Conservation (phyloP, 2,888 invertebrate genomes). For the Apocheima hispidaria region DNA sequence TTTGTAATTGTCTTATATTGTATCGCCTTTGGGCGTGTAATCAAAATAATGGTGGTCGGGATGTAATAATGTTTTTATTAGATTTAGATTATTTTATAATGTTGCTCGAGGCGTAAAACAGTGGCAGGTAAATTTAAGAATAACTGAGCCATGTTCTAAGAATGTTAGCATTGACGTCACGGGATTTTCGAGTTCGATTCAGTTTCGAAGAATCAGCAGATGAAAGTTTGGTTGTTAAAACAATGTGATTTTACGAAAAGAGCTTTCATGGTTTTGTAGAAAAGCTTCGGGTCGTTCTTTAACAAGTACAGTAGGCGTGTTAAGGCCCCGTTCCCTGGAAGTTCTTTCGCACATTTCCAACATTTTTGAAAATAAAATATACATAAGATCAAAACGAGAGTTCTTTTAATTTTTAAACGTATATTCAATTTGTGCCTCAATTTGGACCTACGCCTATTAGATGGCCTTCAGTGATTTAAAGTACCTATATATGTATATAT, state of each 20-base stretch:
- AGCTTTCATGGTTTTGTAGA: conserved; percentile 47
- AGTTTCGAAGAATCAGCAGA: conserved; percentile 64
- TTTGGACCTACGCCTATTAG: no score
- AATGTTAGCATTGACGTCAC: conserved; percentile 74
- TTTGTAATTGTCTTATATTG: not conserved
- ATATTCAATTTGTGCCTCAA: no score
- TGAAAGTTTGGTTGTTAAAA: conserved; percentile 61
- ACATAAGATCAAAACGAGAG: no score
- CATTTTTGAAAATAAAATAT: no score
- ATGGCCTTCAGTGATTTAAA: no score
- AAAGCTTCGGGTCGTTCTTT: conserved; percentile 21
- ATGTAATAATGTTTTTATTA: conserved; percentile 12
- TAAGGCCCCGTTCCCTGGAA: no score
- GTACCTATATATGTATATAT: no score
- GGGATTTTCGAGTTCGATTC: conserved; percentile 61
- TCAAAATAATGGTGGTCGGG: conserved; percentile 6
- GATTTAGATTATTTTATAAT: not conserved
- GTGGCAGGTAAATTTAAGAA: conserved; percentile 32
- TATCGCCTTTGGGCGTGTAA: conserved; percentile 1
- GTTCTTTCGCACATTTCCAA: no score
- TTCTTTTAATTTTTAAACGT: no score
- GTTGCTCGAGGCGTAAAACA: not conserved
- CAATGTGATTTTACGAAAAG: conserved; percentile 57
- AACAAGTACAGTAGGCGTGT: not conserved
- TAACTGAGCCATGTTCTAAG: conserved; percentile 57